A percentile compares a stretch with the other conserved stretches of the same genome.
phyloP scores from a whole-genome alignment of 2,888 invertebrate species.

The Hypercompe scribonia region DNA sequence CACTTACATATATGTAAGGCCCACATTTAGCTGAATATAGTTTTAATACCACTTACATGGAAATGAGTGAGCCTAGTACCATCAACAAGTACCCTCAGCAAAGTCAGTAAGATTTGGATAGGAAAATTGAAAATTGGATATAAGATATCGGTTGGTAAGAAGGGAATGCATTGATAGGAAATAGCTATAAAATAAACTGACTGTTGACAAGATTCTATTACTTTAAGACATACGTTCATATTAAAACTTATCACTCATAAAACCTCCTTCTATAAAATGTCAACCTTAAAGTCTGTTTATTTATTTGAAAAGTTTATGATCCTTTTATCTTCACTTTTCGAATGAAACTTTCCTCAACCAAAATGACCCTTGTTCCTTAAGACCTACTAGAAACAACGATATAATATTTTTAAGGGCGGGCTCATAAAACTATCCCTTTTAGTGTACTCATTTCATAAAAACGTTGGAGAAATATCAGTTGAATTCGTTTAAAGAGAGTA shows the following conservation, averaged over 20 bases:
- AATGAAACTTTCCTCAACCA: background rate
- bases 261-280: background rate
- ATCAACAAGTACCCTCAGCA: too few relatives aligned
- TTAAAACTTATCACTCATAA: background rate
- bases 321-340: background rate
- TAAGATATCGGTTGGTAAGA: too few relatives aligned
- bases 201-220: too few relatives aligned
- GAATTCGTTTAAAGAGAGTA: background rate
- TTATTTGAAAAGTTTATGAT: background rate
- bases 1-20: too few relatives aligned
- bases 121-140: too few relatives aligned
- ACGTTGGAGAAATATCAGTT: background rate
- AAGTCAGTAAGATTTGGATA: too few relatives aligned
- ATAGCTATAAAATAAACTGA: too few relatives aligned
- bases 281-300: background rate
- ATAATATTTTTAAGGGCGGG: conserved; percentile 1
- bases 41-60: too few relatives aligned
- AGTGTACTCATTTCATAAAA: conserved; percentile 10
- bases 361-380: background rate
- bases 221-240: too few relatives aligned
- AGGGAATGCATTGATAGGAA: too few relatives aligned
- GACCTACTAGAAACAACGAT: background rate
- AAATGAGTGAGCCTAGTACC: too few relatives aligned
- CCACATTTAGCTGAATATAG: too few relatives aligned
- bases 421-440: conserved; percentile 6